Base-by-base conservation (phyloP, 2,113 vertebrate genomes). In the Phrynosoma platyrhinos region DNA sequence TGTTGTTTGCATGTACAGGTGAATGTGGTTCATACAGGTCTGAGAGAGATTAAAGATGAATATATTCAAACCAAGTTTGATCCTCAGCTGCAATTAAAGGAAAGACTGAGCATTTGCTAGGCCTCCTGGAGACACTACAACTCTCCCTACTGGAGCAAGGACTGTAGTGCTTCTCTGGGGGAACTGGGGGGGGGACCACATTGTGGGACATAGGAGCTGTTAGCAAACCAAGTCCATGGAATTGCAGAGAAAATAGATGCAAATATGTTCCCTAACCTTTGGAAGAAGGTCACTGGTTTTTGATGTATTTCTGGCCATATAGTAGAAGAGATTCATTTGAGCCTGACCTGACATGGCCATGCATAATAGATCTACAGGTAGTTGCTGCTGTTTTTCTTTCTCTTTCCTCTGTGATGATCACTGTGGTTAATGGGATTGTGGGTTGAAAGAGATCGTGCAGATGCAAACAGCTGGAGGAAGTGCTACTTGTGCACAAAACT, bases 61-160 rank as follows among this genome's bases (percentile, higher is more conserved):
- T 52, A 83, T 71, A 71, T 83, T 83, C 42, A 69, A 83, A 62
- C 36, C 72, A 78, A 52, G 82, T 91, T 90, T 55, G 89, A 85
- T 92, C 79, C 88, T 85, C 88, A 47, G 86, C 25, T 74, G 47
- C 84, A 86, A 69, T 86, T 86, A 78, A 64, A 84, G 89, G 82
- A 72, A 36, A 47, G 76, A 52, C 75, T 25, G 52, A 58, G 83
- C 47, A 68, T 77, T 71, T 69, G 68, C 72, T 83, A 62, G 64
- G 74, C 83, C 83, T 86, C 83, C 79, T 36, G 66, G 68, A 86
- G 87, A 32, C 62, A 36, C 32, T 3, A 47, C 47, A 36, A 71
- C 85, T 40, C 62, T 69, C 81, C 62, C 72, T 69, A 42, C 81
- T 83, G 87, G 83, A 82, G 16, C 80, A 52, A 23, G 14, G n/a